These are phyloP conservation scores for Ictalurus furcatus DNA, from an alignment of 2,113 vertebrate species.

Conservation along the genomic window DNA sequence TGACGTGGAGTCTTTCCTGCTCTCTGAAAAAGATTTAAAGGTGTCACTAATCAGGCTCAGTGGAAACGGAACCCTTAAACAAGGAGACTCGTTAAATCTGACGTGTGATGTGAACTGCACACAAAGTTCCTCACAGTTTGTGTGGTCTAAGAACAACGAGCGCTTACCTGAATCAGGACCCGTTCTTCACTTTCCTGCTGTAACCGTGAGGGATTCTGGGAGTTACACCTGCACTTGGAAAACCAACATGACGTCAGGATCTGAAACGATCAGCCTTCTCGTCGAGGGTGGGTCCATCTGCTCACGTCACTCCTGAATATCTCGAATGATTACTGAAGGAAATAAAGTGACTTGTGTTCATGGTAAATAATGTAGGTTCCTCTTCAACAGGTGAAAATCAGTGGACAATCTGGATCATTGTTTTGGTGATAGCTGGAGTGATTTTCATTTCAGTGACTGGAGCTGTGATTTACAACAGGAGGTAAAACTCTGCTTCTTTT, in stretches of 20 bases:
- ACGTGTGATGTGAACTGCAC: too few species aligned
- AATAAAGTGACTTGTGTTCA: not conserved
- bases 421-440: not conserved
- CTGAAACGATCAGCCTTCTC: not conserved
- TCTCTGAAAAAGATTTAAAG: too few species aligned
- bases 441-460: not conserved
- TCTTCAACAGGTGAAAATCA: not conserved
- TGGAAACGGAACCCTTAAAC: too few species aligned
- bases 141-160: too few species aligned
- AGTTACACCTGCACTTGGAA: constrained; percentile 36
- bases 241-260: not conserved
- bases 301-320: not conserved
- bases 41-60: too few species aligned
- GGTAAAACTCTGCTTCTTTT: not conserved
- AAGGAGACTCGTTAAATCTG: too few species aligned
- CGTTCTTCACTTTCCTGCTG: too few species aligned
- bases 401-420: not conserved
- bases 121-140: too few species aligned
- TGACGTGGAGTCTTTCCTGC: too few species aligned
- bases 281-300: constrained; percentile 14
- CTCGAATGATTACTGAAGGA: not conserved
- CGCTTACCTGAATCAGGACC: too few species aligned
- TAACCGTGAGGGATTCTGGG: too few species aligned
- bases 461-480: constrained; percentile 23
- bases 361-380: not conserved